Evolutionary conservation across 2,888 invertebrate genomes (phyloP), one percentile per base, ranked within the genome.

Genomic region (Lycaena phlaeas): DNA sequence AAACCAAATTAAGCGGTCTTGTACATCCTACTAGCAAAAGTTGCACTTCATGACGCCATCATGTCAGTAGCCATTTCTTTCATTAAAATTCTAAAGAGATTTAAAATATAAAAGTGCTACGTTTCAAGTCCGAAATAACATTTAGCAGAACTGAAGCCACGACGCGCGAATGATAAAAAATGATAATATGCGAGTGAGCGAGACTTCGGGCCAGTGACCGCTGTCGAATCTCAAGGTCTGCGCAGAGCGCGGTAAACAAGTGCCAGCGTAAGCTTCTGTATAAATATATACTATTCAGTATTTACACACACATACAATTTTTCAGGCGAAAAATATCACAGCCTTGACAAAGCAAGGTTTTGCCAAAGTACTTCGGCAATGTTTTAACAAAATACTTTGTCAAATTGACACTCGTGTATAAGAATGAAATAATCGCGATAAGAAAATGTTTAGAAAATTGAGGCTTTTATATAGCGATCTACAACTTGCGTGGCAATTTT

Each of bases 141-240:
- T 40, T 40, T 12, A 31, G 31, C 31, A 31, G 27, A 31, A 40
- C 18, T 18, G 31, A 46, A 48, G 48, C 43, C 44, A 41, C 29
- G 43, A 42, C 41, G 41, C 38, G 40, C 39, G 40, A 57, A 54
- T 56, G 60, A 61, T 68, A 65, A 67, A 70, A 65, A 61, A 68
- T 61, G 62, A 67, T 61, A 59, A 54, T 61, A 61, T 61, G 34
- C 49, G 57, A 52, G 55, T 53, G 55, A 56, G 59, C 57, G 66
- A 59, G 67, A 59, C 61, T 61, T 54, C 64, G 69, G 78, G 82
- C 68, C 79, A 81, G 54, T 81, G 82, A 81, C 82, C 82, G 78
- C 61, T 49, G 77, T 73, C 79, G 65, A 84, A 82, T 78, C 66
- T 81, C 82, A 84, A 84, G 82, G 82, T 74, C 81, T 70, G 76